phyloP scores from a whole-genome alignment of 30 jellyfish, hydroid and myxozoan genomes.

The Catostylus mosaicus region DNA sequence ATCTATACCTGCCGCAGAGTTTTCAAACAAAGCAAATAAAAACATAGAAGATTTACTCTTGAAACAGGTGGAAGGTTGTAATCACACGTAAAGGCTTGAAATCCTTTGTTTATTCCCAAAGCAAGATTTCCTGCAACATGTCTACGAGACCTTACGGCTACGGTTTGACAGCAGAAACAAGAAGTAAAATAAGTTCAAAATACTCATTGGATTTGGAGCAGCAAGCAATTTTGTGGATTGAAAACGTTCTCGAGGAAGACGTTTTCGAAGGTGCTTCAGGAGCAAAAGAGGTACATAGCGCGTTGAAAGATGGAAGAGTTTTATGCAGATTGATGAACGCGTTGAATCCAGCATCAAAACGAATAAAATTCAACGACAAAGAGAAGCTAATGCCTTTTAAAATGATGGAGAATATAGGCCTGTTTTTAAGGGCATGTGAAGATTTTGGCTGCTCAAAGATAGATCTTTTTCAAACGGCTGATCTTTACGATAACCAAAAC shows the following conservation, averaged over 20 bases:
- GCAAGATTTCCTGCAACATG: conserved; percentile 16
- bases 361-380: conserved; percentile 19
- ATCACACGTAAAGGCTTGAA: conserved; percentile 2
- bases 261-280: conserved; percentile 79
- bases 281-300: conserved; percentile 62
- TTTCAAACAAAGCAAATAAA: background rate
- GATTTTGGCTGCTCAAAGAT: conserved; percentile 71
- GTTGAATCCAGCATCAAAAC: conserved; percentile 38
- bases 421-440: conserved; percentile 77
- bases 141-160: conserved; percentile 79
- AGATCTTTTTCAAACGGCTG: conserved; percentile 93
- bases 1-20: conserved; percentile 18
- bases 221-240: conserved; percentile 86
- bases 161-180: conserved; percentile 78
- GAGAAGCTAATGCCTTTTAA: conserved; percentile 53
- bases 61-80: conserved; percentile 20
- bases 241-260: conserved; percentile 67
- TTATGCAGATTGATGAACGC: conserved; percentile 70
- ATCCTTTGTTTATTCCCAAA: background rate
- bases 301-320: conserved; percentile 80
- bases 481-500: conserved; percentile 87
- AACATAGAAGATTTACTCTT: conserved; percentile 4
- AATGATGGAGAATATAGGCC: conserved; percentile 95
- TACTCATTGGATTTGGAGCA: conserved; percentile 81
- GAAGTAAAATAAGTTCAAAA: conserved; percentile 72